Evolutionary conservation across 2,888 invertebrate species (phyloP).

Genomic region (Cantharis flavilabris): DNA sequence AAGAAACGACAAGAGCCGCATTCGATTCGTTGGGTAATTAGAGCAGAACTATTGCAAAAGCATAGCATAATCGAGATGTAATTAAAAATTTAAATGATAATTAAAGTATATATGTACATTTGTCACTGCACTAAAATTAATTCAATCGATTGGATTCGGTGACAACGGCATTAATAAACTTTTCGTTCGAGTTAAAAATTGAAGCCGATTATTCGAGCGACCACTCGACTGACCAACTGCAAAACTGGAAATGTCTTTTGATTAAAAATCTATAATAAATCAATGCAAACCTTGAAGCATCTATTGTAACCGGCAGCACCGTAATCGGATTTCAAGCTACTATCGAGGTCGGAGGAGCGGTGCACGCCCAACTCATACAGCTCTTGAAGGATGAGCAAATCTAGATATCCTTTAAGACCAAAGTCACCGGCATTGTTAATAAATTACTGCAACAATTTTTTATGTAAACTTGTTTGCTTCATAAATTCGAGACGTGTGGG

Average conservation of each 20-base stretch:
- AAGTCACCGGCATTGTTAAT: background rate
- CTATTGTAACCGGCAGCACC: conserved; percentile 34
- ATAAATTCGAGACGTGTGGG: background rate
- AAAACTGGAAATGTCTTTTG: conserved; percentile 26
- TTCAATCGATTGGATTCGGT: conserved; percentile 1
- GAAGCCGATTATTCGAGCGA: background rate
- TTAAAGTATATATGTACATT: background rate
- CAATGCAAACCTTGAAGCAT: conserved; percentile 40
- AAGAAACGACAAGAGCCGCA: background rate
- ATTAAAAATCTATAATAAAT: conserved; percentile 37
- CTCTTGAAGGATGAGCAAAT: conserved; percentile 27
- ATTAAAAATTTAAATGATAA: background rate
- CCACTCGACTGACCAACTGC: conserved; percentile 25
- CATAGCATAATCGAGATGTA: background rate
- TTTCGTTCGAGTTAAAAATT: background rate
- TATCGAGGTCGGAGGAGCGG: conserved; percentile 38
- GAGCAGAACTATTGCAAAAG: background rate
- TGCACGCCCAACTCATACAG: conserved; percentile 25
- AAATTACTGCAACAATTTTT: background rate
- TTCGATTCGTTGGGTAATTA: background rate
- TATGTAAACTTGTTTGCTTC: background rate
- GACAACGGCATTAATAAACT: conserved; percentile 14
- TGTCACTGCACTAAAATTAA: conserved; percentile 6
- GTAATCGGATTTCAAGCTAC: conserved; percentile 40
- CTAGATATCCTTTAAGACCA: conserved; percentile 18